Evolutionary conservation across 1,140 invertebrate genomes (phyloP).

Genomic region (Papilio helenus): DNA sequence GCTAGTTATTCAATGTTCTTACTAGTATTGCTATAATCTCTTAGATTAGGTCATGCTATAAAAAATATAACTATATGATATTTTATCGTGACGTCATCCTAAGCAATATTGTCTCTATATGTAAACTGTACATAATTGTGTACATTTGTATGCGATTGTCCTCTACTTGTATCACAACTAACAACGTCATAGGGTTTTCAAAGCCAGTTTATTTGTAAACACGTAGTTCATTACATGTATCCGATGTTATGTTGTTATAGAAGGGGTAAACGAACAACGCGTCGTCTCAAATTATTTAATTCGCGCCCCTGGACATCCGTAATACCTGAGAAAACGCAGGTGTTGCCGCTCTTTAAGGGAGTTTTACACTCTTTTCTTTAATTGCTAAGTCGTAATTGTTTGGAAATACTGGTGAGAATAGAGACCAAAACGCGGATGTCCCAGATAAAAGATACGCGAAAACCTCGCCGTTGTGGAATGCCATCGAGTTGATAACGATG

Average conservation of each 20-base stretch:
- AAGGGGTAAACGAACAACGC: too few relatives aligned
- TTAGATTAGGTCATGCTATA: slow-evolving; percentile 26
- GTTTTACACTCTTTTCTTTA: too few relatives aligned
- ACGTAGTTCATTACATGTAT: neutral
- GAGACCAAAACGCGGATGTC: too few relatives aligned
- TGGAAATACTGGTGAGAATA: too few relatives aligned
- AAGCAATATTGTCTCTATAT: slow-evolving; percentile 15
- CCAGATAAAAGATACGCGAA: too few relatives aligned
- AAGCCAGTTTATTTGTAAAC: slow-evolving; percentile 5
- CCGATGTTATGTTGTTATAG: neutral
- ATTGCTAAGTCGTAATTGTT: too few relatives aligned
- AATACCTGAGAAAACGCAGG: too few relatives aligned
- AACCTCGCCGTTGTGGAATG: too few relatives aligned
- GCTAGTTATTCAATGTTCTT: neutral
- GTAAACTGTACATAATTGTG: neutral
- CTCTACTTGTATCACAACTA: neutral
- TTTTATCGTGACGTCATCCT: slow-evolving; percentile 42
- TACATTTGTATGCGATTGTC: slow-evolving; percentile 19
- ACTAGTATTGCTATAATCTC: neutral
- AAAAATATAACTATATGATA: slow-evolving; percentile 47
- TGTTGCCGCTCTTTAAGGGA: too few relatives aligned
- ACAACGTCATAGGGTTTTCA: neutral
- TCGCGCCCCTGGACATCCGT: too few relatives aligned
- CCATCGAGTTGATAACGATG: too few relatives aligned
- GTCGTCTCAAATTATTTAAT: too few relatives aligned